These are phyloP conservation scores for Pimephales promelas DNA, from an alignment of 2,113 vertebrate genomes.

Conservation along the genomic window DNA sequence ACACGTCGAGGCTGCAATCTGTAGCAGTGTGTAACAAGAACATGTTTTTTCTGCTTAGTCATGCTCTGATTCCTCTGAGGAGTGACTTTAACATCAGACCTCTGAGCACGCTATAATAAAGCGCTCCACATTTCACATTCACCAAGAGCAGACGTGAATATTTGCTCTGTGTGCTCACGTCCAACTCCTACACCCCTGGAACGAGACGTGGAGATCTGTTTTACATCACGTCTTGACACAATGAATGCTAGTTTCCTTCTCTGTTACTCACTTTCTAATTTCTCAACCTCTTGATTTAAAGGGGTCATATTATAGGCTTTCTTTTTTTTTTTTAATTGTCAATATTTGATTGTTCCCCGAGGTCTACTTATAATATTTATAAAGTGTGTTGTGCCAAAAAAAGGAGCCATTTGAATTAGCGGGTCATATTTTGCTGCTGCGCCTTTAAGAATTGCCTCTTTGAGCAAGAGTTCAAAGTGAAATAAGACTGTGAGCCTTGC, in stretches of 20 bases:
- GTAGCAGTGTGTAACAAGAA: not conserved
- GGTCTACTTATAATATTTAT: too few relatives aligned
- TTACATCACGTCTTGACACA: not conserved
- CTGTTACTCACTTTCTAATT: not conserved
- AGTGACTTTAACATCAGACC: not conserved
- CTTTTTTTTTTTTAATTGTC: too few relatives aligned
- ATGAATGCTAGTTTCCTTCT: not conserved
- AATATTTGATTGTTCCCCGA: too few relatives aligned
- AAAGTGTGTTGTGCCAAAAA: too few relatives aligned
- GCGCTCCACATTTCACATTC: not conserved
- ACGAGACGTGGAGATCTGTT: not conserved
- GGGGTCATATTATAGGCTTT: not conserved
- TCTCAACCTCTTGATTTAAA: not conserved
- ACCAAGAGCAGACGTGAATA: not conserved
- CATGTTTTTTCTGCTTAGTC: not conserved
- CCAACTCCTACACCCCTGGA: constrained; percentile 17
- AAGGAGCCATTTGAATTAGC: too few relatives aligned
- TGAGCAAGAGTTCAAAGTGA: not conserved
- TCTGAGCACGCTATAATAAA: not conserved
- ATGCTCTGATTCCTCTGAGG: constrained; percentile 24
- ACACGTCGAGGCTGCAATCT: not conserved
- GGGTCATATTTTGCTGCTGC: too few relatives aligned
- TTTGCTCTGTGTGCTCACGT: not conserved
- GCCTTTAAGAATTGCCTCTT: too few relatives aligned
- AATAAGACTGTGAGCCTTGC: not conserved